Evolutionary conservation across 2,888 invertebrate genomes (phyloP).

Genomic region (Entomobrya multifasciata): DNA sequence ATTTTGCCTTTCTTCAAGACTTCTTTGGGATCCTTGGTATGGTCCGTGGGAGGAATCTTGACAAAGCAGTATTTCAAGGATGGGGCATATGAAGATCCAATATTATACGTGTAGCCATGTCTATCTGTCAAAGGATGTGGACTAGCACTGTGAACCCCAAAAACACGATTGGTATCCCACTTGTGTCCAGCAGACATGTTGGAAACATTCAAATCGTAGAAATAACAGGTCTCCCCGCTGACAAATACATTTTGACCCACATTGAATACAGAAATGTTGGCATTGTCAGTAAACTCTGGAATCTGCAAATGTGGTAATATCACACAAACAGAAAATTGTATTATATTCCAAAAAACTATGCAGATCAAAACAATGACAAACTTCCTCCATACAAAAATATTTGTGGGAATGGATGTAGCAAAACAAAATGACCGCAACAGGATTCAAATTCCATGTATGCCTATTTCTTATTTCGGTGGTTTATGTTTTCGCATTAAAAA

Average conservation of each 20-base stretch:
- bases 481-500: not conserved
- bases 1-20: conserved; percentile 72
- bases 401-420: not conserved
- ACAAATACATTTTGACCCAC: conserved; percentile 82
- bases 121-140: conserved; percentile 81
- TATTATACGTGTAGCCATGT: conserved; percentile 81
- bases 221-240: conserved; percentile 82
- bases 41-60: conserved; percentile 79
- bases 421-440: conserved; percentile 16
- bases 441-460: not conserved
- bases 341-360: not conserved
- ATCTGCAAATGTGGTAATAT: conserved; percentile 68
- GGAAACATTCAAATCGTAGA: conserved; percentile 82
- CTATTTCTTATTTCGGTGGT: not conserved
- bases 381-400: not conserved
- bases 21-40: conserved; percentile 75
- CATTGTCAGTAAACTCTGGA: conserved; percentile 82
- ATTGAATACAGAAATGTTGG: conserved; percentile 81
- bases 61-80: conserved; percentile 81
- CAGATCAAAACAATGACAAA: conserved; percentile 1
- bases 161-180: conserved; percentile 80
- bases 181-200: conserved; percentile 81
- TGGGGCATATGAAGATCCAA: conserved; percentile 81
- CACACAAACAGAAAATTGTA: conserved; percentile 34
- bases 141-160: conserved; percentile 81